Conservation (phyloP, 2,113 vertebrate genomes). For the Silurus asotus region DNA sequence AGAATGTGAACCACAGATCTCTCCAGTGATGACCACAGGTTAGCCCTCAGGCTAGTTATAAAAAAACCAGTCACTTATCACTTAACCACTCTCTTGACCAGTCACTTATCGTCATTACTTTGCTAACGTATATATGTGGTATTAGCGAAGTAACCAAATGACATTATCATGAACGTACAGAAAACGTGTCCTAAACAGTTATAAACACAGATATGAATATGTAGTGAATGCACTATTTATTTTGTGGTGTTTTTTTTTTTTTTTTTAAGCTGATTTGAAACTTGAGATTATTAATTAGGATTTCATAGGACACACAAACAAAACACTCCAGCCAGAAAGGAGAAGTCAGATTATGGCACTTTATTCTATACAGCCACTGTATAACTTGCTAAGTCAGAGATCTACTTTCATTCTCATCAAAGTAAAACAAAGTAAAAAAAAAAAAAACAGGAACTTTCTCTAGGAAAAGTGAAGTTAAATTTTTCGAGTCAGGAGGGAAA, state of each 20-base stretch:
- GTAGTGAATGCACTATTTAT: background rate
- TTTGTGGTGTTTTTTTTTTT: background rate
- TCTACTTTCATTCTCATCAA: background rate
- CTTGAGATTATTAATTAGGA: background rate
- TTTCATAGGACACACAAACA: background rate
- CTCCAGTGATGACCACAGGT: slow-evolving; percentile 42
- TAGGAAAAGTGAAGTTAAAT: background rate
- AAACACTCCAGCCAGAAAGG: background rate
- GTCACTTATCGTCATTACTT: background rate
- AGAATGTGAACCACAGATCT: slow-evolving; percentile 73
- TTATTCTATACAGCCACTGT: background rate
- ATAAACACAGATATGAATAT: background rate
- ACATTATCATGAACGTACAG: background rate
- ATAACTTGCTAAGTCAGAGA: background rate
- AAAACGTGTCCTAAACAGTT: background rate
- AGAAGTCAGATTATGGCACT: background rate
- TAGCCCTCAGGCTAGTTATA: slow-evolving; percentile 38
- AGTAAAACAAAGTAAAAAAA: background rate
- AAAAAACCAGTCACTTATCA: too few species aligned
- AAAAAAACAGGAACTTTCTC: background rate
- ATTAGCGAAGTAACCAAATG: background rate
- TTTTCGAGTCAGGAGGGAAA: background rate
- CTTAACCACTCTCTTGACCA: background rate
- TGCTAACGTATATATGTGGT: background rate
- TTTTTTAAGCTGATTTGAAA: background rate